These are phyloP conservation scores for Leptinotarsa haldemani DNA, from an alignment of 2,888 invertebrate genomes.

Conservation along the genomic window DNA sequence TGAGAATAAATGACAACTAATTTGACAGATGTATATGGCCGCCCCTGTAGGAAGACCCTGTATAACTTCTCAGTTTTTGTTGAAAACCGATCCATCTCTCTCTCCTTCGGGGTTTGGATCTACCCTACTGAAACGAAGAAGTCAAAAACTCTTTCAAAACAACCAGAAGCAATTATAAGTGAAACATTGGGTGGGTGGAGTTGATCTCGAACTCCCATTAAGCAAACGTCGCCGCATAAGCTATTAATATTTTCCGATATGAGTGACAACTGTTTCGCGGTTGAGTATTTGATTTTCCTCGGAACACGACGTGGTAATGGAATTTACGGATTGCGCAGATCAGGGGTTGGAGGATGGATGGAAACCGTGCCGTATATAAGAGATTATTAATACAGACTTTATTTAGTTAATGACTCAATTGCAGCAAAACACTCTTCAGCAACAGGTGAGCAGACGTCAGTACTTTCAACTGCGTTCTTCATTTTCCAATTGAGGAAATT, in stretches of 20 bases:
- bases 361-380: constrained; percentile 45
- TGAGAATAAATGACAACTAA: too few relatives aligned
- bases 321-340: constrained; percentile 49
- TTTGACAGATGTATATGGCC: too few relatives aligned
- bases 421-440: not conserved
- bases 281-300: constrained; percentile 33
- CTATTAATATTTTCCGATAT: constrained; percentile 34
- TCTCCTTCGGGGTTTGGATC: too few relatives aligned
- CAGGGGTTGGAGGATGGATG: constrained; percentile 43
- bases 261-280: constrained; percentile 48
- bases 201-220: not conserved
- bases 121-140: too few relatives aligned
- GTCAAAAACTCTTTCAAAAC: too few relatives aligned
- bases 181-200: not conserved
- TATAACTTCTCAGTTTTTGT: too few relatives aligned
- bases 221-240: constrained; percentile 15
- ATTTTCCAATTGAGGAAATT: not conserved
- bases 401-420: constrained; percentile 32
- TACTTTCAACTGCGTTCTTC: not conserved
- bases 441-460: not conserved
- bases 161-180: too few relatives aligned
- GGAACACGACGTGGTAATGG: constrained; percentile 47
- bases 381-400: constrained; percentile 36
- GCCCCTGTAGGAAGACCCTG: too few relatives aligned
- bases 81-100: too few relatives aligned